Evolutionary conservation across 2,113 vertebrate species (phyloP).

Genomic region (Vanacampus margaritifer): DNA sequence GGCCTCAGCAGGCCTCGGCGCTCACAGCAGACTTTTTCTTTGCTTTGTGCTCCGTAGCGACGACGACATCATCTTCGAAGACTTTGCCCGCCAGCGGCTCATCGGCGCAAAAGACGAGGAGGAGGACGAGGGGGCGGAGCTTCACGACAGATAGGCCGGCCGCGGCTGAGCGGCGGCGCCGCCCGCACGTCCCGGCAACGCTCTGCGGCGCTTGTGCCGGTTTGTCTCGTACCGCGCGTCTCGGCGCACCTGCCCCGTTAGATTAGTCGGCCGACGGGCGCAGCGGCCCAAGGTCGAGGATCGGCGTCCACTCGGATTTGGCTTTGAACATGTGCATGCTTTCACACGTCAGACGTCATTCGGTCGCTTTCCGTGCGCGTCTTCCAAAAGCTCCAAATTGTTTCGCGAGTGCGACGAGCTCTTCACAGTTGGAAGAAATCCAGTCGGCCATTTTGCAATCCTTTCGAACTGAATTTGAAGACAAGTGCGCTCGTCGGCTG

Average conservation of each 20-base stretch:
- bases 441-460: too few relatives aligned
- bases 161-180: neutral
- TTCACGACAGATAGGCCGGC: constrained; percentile 70
- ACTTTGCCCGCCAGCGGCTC: constrained; percentile 91
- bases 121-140: constrained; percentile 80
- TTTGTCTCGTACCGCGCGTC: neutral
- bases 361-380: neutral
- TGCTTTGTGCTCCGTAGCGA: constrained; percentile 43
- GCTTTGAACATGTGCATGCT: neutral
- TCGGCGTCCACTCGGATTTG: neutral
- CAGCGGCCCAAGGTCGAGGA: too few relatives aligned
- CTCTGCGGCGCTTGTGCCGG: neutral
- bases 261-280: neutral
- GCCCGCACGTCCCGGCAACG: neutral
- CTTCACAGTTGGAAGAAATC: too few relatives aligned
- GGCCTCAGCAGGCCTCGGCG: too few relatives aligned
- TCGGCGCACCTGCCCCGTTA: neutral
- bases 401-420: neutral
- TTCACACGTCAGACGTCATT: neutral
- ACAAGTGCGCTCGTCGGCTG: too few relatives aligned
- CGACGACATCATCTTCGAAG: constrained; percentile 95
- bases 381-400: neutral
- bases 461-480: too few relatives aligned
- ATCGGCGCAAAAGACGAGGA: constrained; percentile 84
- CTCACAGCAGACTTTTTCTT: neutral